Percentiles rank a stretch among this genome's conserved stretches.
Evolutionary conservation across 2,888 invertebrate species (phyloP).

Genomic region (Clusia tigrina): DNA sequence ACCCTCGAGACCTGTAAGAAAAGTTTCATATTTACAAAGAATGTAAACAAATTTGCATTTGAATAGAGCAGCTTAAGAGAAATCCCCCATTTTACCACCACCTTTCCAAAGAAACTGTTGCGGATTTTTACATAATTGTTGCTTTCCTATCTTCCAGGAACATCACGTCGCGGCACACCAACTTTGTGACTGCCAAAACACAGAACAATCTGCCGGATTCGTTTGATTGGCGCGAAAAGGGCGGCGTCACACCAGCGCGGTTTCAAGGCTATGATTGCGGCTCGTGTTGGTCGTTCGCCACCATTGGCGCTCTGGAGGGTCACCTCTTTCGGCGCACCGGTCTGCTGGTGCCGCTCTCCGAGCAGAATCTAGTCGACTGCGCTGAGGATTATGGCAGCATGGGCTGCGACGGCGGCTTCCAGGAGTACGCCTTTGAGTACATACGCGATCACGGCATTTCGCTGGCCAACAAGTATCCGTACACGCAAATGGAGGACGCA

Average conservation of each 20-base stretch:
- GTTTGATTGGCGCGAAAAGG: slow-evolving; percentile 61
- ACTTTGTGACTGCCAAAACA: slow-evolving; percentile 47
- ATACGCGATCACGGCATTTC: slow-evolving; percentile 59
- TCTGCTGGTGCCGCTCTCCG: slow-evolving; percentile 57
- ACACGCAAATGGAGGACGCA: slow-evolving; percentile 52
- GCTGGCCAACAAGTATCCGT: slow-evolving; percentile 58
- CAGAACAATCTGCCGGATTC: slow-evolving; percentile 49
- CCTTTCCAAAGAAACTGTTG: no score
- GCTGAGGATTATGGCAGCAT: slow-evolving; percentile 56
- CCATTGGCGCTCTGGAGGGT: slow-evolving; percentile 58
- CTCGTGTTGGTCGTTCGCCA: slow-evolving; percentile 60
- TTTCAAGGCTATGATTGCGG: slow-evolving; percentile 58
- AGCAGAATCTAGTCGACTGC: slow-evolving; percentile 63
- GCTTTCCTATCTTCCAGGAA: slow-evolving; percentile 40
- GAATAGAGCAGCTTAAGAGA: no score
- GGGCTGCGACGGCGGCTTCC: slow-evolving; percentile 63
- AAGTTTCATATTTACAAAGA: no score
- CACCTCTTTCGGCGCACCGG: slow-evolving; percentile 59
- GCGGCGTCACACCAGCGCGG: slow-evolving; percentile 59
- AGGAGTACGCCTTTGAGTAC: slow-evolving; percentile 61
- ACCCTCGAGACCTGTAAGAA: no score
- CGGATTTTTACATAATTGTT: no score
- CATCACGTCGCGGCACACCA: slow-evolving; percentile 49
- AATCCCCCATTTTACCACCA: no score
- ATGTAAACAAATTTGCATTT: no score